Conservation (phyloP, 2,797 vertebrate genomes). For the Protosalanx chinensis region DNA sequence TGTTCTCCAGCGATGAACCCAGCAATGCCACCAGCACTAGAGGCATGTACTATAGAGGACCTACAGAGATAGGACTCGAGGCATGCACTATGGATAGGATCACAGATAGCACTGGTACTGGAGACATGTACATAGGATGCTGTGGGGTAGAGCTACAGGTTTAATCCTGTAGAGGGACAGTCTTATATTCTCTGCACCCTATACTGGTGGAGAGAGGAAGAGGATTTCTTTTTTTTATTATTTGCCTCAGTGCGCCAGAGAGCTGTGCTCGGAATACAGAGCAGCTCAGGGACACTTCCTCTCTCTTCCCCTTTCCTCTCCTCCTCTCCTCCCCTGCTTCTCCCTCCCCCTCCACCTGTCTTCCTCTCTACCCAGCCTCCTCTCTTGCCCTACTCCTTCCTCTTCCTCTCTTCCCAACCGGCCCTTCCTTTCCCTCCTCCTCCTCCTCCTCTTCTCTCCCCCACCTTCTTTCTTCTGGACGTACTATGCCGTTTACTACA, state of each 20-base stretch:
- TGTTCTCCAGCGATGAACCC: not conserved
- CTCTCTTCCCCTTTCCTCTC: slow-evolving; percentile 9
- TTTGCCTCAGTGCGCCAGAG: slow-evolving; percentile 49
- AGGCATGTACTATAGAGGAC: no score
- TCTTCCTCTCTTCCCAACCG: not conserved
- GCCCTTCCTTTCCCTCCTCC: no score
- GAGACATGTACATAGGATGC: not conserved
- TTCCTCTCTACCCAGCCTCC: no score
- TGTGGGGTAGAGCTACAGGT: not conserved
- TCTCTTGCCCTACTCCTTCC: not conserved
- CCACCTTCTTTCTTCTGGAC: not conserved
- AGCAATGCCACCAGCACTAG: no score
- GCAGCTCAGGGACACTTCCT: slow-evolving; percentile 15
- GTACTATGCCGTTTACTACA: no score
- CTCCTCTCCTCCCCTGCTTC: not conserved
- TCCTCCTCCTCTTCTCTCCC: not conserved
- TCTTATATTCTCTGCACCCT: slow-evolving; percentile 11
- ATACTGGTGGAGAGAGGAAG: slow-evolving; percentile 16
- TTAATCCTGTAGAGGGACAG: not conserved
- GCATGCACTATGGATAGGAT: no score
- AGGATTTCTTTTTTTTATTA: slow-evolving; percentile 26
- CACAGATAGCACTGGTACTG: not conserved
- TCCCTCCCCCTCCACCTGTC: no score
- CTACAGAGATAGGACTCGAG: no score
- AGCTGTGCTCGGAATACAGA: slow-evolving; percentile 59